Percentiles rank a stretch among this genome's conserved stretches.
These are phyloP conservation scores for Anguilla megastoma DNA, from an alignment of 2,797 vertebrate genomes.

Conservation along the genomic window DNA sequence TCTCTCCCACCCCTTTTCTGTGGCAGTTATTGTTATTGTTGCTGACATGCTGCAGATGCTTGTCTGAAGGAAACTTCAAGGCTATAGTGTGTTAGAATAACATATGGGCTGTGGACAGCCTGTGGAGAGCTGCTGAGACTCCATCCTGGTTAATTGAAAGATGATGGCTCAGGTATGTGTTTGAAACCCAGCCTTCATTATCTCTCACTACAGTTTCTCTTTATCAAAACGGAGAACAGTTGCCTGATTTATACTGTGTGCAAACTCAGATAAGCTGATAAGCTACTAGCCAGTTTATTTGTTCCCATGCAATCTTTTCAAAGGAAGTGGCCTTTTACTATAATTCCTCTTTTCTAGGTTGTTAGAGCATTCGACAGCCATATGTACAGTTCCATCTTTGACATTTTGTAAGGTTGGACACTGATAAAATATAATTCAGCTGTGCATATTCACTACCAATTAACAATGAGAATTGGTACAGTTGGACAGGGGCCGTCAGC, in stretches of 20 bases:
- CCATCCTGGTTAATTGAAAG: not conserved
- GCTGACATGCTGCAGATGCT: slow-evolving; percentile 1
- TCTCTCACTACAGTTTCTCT: not conserved
- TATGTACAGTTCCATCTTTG: no score
- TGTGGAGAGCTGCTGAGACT: not conserved
- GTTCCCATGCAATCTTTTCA: no score
- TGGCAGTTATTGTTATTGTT: slow-evolving; percentile 14
- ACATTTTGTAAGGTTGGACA: no score
- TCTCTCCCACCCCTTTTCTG: slow-evolving; percentile 23
- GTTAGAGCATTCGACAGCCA: no score
- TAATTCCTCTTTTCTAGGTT: no score
- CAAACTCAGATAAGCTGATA: no score
- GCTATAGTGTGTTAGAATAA: slow-evolving; percentile 19
- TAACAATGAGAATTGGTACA: no score
- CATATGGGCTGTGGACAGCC: not conserved
- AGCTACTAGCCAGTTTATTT: no score
- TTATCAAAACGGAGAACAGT: not conserved
- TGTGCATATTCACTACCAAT: no score
- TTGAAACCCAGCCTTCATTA: not conserved
- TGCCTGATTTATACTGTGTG: not conserved
- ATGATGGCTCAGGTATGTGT: slow-evolving; percentile 10
- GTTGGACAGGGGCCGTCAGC: no score
- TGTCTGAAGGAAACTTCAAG: not conserved
- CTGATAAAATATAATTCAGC: no score
- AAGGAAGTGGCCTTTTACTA: no score